Evolutionary conservation across 2,888 invertebrate genomes (phyloP), one percentile per base, ranked within the genome.

Genomic region (Panopea generosa): DNA sequence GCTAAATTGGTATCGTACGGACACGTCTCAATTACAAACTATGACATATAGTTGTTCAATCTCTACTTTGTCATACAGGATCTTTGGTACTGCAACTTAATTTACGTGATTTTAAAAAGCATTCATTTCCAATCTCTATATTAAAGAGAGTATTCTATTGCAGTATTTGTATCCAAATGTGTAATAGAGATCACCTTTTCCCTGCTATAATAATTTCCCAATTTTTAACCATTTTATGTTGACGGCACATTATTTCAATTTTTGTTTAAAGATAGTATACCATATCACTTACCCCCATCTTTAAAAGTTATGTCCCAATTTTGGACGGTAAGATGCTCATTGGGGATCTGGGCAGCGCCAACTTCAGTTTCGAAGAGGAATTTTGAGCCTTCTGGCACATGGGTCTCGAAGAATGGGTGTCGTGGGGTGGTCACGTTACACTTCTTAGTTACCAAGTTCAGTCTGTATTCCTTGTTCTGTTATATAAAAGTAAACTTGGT

Each of bases 391-490:
- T 68, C 62, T 1, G 86, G 87, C 2, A 88, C 71, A 7, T 82
- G 84, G 26, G 83, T 65, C 0, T 68, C 73, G 7, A 80, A 59
- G 78, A 87, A 88, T 27, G 87, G 86, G 14, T 80, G 75, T 0
- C 77, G 70, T 6, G 85, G 33, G 18, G 70, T 50, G 14, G 83
- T 81, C 22, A 83, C 80, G 29, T 84, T 85, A 47, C 88, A 88
- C 63, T 83, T 67, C 38, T 70, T 83, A 16, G 83, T 83, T 49
- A 70, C 78, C 59, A 88, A 69, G 73, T 87, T 80, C 9, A 89
- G 57, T 16, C 73, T 73, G 84, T 89, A 89, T 53, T 86, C 86
- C 20, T 77, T 76, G 49, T 79, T 78, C 88, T 88, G 38, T 0
- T 49, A n/a, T n/a, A n/a, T n/a, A n/a, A n/a, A n/a, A 53, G 18